Evolutionary conservation across 23 tunicate genomes (phyloP).

Genomic region (Pegea sp.): DNA sequence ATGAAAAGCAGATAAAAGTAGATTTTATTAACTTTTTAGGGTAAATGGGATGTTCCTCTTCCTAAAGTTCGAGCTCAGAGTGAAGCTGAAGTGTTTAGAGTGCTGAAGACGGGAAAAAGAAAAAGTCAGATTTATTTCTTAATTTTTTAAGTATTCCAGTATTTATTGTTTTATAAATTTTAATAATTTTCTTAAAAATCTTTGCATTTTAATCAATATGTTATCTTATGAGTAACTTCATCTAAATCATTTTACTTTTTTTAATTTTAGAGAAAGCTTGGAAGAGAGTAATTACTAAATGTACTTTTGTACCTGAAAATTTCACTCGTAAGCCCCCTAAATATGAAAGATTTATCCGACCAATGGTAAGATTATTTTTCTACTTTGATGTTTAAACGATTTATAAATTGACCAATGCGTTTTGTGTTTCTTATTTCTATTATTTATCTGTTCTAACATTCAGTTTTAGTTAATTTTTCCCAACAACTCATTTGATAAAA

Average conservation of each 20-base stretch:
- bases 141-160: too few relatives aligned
- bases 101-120: conserved; percentile 81
- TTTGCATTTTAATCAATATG: too few relatives aligned
- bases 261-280: conserved; percentile 63
- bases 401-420: neutral
- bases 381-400: neutral
- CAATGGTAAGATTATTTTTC: conserved; percentile 38
- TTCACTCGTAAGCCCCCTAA: conserved; percentile 92
- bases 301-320: conserved; percentile 64
- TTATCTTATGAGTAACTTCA: too few relatives aligned
- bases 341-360: conserved; percentile 83
- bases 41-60: conserved; percentile 79
- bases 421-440: too few relatives aligned
- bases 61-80: conserved; percentile 92
- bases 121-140: conserved; percentile 55
- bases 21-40: conserved; percentile 7
- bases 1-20: neutral
- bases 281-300: conserved; percentile 89
- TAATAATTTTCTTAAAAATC: neutral
- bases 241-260: neutral
- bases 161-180: conserved; percentile 1
- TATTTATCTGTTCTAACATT: too few relatives aligned
- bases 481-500: too few relatives aligned
- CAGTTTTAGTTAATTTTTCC: too few relatives aligned
- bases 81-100: conserved; percentile 89